A percentile compares a stretch with the other conserved stretches of the same genome.
Conservation (phyloP, 2,888 invertebrate species). For the Patella ulyssiponensis region DNA sequence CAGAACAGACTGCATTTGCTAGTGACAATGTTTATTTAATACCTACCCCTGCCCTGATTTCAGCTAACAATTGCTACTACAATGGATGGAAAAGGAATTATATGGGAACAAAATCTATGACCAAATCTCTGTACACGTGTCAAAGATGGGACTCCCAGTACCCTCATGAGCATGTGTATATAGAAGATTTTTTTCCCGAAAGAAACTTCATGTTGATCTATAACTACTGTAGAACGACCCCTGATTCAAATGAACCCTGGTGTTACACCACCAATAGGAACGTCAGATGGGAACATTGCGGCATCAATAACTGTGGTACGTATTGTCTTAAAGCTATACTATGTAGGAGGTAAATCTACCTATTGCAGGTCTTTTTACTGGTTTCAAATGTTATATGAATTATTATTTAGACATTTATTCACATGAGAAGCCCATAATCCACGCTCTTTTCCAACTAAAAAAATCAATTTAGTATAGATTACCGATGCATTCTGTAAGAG, state of each 20-base stretch:
- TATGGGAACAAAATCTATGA: slow-evolving; percentile 56
- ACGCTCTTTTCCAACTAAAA: too few relatives aligned
- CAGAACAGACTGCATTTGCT: too few relatives aligned
- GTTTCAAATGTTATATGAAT: too few relatives aligned
- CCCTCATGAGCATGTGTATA: slow-evolving; percentile 60
- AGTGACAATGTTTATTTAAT: too few relatives aligned
- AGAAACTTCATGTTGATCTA: slow-evolving; percentile 42
- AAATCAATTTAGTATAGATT: too few relatives aligned
- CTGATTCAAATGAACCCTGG: slow-evolving; percentile 61
- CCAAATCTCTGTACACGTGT: slow-evolving; percentile 53
- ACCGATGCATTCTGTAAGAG: too few relatives aligned
- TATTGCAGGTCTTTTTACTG: too few relatives aligned
- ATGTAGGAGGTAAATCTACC: too few relatives aligned
- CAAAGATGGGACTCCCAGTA: slow-evolving; percentile 58
- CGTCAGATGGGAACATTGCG: slow-evolving; percentile 63
- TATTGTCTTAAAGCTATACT: slow-evolving; percentile 12
- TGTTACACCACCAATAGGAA: slow-evolving; percentile 57
- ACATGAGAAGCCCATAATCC: too few relatives aligned
- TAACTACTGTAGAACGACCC: slow-evolving; percentile 62
- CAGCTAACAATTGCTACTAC: slow-evolving; percentile 63
- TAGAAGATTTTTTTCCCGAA: slow-evolving; percentile 55
- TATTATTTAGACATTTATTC: too few relatives aligned
- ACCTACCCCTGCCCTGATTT: not conserved
- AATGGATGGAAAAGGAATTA: slow-evolving; percentile 60
- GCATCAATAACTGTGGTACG: slow-evolving; percentile 63